Conservation (phyloP, 2,113 vertebrate genomes). For the Paracanthobrama guichenoti region DNA sequence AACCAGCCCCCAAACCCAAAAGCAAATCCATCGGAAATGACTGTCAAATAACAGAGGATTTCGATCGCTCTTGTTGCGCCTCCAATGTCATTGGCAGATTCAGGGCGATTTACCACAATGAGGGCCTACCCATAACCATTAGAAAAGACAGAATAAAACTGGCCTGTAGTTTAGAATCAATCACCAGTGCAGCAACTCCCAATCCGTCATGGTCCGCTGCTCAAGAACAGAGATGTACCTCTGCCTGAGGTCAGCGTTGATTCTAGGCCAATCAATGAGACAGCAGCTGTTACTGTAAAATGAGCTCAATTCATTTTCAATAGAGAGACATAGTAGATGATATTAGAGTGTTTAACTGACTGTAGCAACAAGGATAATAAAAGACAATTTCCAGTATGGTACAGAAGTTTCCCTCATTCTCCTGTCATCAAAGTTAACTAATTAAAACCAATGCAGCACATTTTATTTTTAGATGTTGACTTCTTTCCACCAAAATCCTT, state of each 20-base stretch:
- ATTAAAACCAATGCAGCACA: background rate
- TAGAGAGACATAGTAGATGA: background rate
- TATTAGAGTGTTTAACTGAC: background rate
- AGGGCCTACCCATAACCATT: background rate
- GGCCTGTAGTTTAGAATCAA: constrained; percentile 1
- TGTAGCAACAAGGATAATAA: background rate
- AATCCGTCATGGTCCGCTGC: background rate
- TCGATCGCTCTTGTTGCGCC: background rate
- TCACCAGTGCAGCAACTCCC: background rate
- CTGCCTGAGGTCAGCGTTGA: constrained; percentile 16
- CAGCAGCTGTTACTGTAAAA: constrained; percentile 10
- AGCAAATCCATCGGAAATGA: background rate
- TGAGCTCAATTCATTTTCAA: constrained; percentile 23
- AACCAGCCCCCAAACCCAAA: background rate
- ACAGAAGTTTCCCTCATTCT: background rate
- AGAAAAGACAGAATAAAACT: background rate
- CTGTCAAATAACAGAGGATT: background rate
- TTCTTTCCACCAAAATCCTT: no score
- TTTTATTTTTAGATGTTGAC: background rate
- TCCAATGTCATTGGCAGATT: background rate
- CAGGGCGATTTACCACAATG: background rate
- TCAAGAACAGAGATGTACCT: no score
- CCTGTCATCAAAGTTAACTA: background rate
- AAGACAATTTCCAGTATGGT: background rate
- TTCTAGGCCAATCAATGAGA: constrained; percentile 22